phyloP scores from a whole-genome alignment of 1,140 invertebrate species.

The Luehdorfia chinensis region DNA sequence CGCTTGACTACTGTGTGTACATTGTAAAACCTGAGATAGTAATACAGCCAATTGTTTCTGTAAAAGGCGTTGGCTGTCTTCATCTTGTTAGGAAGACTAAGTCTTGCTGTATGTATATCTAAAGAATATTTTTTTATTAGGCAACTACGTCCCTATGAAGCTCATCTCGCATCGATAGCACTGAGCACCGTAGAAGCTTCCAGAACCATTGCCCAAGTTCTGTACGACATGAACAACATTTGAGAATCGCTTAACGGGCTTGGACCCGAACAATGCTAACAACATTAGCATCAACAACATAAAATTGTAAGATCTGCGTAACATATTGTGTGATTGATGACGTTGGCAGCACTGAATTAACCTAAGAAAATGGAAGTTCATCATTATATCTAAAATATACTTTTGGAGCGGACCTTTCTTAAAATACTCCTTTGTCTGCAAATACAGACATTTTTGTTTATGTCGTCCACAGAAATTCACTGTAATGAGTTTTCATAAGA shows the following conservation, averaged over 20 bases:
- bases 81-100: too few species aligned
- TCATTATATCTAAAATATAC: too few species aligned
- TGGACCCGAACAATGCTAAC: slow-evolving; percentile 23
- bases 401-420: too few species aligned
- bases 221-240: slow-evolving; percentile 90
- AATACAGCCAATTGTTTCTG: too few species aligned
- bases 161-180: slow-evolving; percentile 93
- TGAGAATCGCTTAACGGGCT: slow-evolving; percentile 55
- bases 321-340: neutral
- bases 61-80: too few species aligned
- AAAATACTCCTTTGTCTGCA: too few species aligned
- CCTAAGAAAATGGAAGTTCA: too few species aligned
- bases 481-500: too few species aligned
- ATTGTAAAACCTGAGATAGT: too few species aligned
- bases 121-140: slow-evolving; percentile 79
- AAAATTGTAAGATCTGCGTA: neutral
- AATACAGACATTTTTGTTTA: too few species aligned
- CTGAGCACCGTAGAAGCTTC: slow-evolving; percentile 97
- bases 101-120: too few species aligned
- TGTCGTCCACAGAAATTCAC: too few species aligned
- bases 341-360: slow-evolving; percentile 6
- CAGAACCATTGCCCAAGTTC: slow-evolving; percentile 94
- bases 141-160: slow-evolving; percentile 92
- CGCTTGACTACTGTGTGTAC: neutral
- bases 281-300: neutral